Evolutionary conservation across 2,113 vertebrate species (phyloP), one percentile per base, ranked within the genome.

Genomic region (Nettapus auritus): DNA sequence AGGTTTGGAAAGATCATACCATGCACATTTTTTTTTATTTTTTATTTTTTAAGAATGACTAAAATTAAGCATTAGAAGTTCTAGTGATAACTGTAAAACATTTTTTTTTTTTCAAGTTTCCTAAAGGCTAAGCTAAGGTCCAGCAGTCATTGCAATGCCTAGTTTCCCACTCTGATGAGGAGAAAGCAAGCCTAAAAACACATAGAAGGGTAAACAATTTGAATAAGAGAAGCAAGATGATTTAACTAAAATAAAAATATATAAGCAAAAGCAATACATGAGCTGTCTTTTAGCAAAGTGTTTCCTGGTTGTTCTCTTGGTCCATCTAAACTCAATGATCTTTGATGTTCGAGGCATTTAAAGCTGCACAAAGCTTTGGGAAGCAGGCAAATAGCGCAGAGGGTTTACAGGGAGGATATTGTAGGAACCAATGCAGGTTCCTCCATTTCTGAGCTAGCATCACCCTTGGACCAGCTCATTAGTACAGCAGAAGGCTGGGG

Each of bases 1-100:
- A 78, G 28, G 38, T 91, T 86, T 92, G 95, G 96, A 96, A 97
- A 97, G 63, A 91, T 84, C 0, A 36, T 87, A 94, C 84, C 59
- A 85, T 95, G 28, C 19, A 53, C 63, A 71, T 80, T 50, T 50
- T 50, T 50, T 50, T 50, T 50, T 48, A 80, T 94, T 90, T 26
- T 94, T 90, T 26, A 23, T 82, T 94, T 90, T 26, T 1, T 11
- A 88, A 71, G 66, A 88, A 68, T 70, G 18, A 88, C 87, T 89
- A 86, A 95, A 97, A 95, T 86, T 50, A 85, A 92, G 64, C 70
- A 75, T 69, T 67, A 82, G 28, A 84, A 78, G 6, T 31, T 84
- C 69, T 89, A 83, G 34, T 5, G 10, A 69, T 96, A 92, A 52
- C 63, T 62, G 20, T 70, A 85, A 68, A 89, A 76, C 14, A 52